Base-by-base conservation (phyloP, 2,797 vertebrate genomes). In the Yasuhikotakia modesta region DNA sequence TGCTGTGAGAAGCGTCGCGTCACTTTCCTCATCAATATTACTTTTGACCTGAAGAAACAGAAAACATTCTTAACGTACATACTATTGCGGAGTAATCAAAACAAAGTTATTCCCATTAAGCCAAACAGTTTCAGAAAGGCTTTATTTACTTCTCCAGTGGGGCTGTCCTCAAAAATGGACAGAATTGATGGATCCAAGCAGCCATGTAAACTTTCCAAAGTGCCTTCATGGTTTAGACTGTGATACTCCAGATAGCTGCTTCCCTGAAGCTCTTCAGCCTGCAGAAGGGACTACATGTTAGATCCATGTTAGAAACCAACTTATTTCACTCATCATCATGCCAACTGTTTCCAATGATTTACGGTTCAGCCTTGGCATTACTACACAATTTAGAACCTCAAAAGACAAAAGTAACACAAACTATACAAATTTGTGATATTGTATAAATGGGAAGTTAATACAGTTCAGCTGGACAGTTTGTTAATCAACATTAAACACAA, bases 161-260 rank as follows among this genome's bases (percentile, higher is more conserved):
- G 88, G 13, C 91, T 83, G 80, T 97, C 96, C 73, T 98, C 97
- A 35, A 99, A 96, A 79, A 99, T 94, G 32, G 97, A 98, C 73
- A 99, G 93, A 68, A 99, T 94, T 2, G 95, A 96, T 53, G 95
- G 93, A 86, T 98, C 96, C 0, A 98, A 87, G 86, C 94, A 97
- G 85, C 88, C 90, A 80, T 97, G 94, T 89, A 98, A 91, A 5
- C 92, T 91, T 79, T 94, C 96, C 82, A 97, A 84, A 78, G 94
- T 87, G 74, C 92, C 94, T 83, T 85, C 93, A 0, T 92, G 87
- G 81, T 90, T 92, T 80, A 97, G 79, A 0, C 35, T 87, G 76
- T 91, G 87, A 74, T 87, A 87, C 66, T 90, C 81, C 32, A 87
- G 50, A 57, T 75, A 60, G 22, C 75, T 74, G 53, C 87, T 84